A percentile compares a stretch with the other conserved stretches of the same genome.
phyloP scores from a whole-genome alignment of 2,797 vertebrate species.

The Staurois parvus region DNA sequence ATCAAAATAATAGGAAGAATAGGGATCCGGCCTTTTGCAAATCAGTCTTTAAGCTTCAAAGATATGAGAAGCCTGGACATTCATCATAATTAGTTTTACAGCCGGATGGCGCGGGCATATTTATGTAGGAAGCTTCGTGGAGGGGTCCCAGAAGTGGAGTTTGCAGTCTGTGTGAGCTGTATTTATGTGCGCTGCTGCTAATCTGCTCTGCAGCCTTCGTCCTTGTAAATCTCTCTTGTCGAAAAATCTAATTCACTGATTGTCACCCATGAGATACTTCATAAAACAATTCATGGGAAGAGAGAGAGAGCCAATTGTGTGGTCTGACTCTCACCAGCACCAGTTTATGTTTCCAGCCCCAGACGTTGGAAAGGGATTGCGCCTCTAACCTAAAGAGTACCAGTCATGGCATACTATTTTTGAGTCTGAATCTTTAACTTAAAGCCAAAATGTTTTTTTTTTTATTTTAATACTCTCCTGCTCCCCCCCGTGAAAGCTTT shows the following conservation, averaged over 20 bases:
- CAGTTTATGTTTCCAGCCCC: too few relatives aligned
- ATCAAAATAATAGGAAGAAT: slow-evolving; percentile 31
- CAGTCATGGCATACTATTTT: too few relatives aligned
- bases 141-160: slow-evolving; percentile 68
- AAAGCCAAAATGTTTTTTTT: too few relatives aligned
- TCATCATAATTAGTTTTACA: slow-evolving; percentile 59
- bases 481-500: too few relatives aligned
- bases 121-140: slow-evolving; percentile 63
- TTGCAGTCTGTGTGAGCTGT: slow-evolving; percentile 62
- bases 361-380: too few relatives aligned
- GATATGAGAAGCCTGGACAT: not conserved
- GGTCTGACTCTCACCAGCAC: too few relatives aligned
- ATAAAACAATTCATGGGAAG: slow-evolving; percentile 72
- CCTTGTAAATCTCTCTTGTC: slow-evolving; percentile 77
- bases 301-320: slow-evolving; percentile 46
- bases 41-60: slow-evolving; percentile 29
- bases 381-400: too few relatives aligned
- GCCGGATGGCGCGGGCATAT: slow-evolving; percentile 64
- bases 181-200: slow-evolving; percentile 73
- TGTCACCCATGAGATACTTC: slow-evolving; percentile 74
- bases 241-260: slow-evolving; percentile 77
- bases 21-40: slow-evolving; percentile 48
- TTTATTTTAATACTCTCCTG: too few relatives aligned
- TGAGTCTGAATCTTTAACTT: too few relatives aligned
- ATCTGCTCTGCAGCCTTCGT: slow-evolving; percentile 70